phyloP scores from a whole-genome alignment of 2,797 vertebrate species.

The Garrulus glandarius region DNA sequence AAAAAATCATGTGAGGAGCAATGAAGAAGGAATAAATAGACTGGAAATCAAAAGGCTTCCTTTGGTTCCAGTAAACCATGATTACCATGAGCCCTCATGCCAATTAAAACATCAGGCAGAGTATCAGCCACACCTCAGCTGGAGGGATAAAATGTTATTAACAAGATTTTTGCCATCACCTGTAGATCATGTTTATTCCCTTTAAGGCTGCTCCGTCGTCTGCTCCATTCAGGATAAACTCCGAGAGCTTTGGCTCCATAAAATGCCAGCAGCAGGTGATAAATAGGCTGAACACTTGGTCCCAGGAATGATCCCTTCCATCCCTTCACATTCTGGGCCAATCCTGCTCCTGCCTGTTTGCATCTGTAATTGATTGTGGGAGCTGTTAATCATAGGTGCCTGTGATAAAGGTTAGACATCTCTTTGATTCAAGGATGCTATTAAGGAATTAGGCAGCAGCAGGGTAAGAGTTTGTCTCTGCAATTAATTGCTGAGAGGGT shows the following conservation, averaged over 20 bases:
- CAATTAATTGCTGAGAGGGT: conserved; percentile 4
- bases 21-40: background rate
- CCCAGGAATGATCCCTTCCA: background rate
- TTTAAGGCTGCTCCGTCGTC: background rate
- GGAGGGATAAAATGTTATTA: conserved; percentile 4
- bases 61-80: conserved; percentile 15
- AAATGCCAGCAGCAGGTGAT: background rate
- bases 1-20: background rate
- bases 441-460: conserved; percentile 50
- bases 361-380: conserved; percentile 51
- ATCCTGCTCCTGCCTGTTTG: background rate
- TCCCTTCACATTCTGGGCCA: background rate
- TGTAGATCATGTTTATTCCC: background rate
- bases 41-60: conserved; percentile 9
- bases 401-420: conserved; percentile 40
- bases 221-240: background rate
- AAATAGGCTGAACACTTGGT: background rate
- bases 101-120: conserved; percentile 37
- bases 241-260: background rate
- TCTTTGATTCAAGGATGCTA: conserved; percentile 55
- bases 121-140: conserved; percentile 31
- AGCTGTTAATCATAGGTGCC: conserved; percentile 24
- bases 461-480: conserved; percentile 35
- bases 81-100: background rate
- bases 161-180: conserved; percentile 16